A percentile compares a stretch with the other conserved stretches of the same genome.
phyloP scores from a whole-genome alignment of 2,888 invertebrate genomes.

The Nemoura dubitans region DNA sequence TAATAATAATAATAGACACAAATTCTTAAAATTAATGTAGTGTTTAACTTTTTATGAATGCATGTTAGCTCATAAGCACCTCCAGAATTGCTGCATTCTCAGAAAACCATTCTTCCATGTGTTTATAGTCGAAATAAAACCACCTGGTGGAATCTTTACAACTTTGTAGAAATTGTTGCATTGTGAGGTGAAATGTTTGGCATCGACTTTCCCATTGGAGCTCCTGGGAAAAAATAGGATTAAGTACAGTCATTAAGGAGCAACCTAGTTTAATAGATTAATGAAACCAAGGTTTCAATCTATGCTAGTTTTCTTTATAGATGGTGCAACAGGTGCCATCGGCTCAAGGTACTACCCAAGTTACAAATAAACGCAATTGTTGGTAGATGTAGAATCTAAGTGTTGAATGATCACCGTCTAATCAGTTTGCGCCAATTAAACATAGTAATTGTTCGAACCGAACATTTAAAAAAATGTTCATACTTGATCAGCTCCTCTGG shows the following conservation, averaged over 20 bases:
- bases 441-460: background rate
- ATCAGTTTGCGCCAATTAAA: background rate
- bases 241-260: too few relatives aligned
- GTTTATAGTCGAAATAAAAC: conserved; percentile 88
- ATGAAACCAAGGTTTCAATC: conserved; percentile 55
- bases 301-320: conserved; percentile 40
- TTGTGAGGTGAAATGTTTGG: conserved; percentile 65
- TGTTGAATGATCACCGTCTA: too few relatives aligned
- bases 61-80: too few relatives aligned
- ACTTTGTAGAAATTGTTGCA: conserved; percentile 69
- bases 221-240: conserved; percentile 57
- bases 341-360: background rate
- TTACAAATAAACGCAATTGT: conserved; percentile 45
- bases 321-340: background rate
- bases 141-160: conserved; percentile 62
- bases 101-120: conserved; percentile 75
- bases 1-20: too few relatives aligned
- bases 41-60: too few relatives aligned
- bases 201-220: conserved; percentile 86
- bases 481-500: conserved; percentile 54
- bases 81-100: conserved; percentile 67
- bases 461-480: conserved; percentile 56
- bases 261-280: too few relatives aligned
- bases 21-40: too few relatives aligned
- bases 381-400: too few relatives aligned